Conservation (phyloP, 2,113 vertebrate species). For the Chloebia gouldiae region DNA sequence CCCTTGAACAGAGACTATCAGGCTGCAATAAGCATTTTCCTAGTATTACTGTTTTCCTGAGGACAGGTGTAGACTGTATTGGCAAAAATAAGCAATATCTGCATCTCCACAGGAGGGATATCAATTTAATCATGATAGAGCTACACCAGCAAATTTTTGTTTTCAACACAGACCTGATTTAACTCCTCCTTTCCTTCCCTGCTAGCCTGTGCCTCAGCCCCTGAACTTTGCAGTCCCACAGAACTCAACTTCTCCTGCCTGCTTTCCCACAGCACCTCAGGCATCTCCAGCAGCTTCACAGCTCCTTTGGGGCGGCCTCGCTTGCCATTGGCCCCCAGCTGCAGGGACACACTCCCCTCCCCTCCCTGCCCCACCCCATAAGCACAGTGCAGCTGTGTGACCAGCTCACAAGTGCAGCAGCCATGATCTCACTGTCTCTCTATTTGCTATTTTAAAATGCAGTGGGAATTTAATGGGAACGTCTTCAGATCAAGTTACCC, state of each 20-base stretch:
- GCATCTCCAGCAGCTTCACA: background rate
- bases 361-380: accelerated
- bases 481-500: constrained; percentile 30
- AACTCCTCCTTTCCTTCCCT: background rate
- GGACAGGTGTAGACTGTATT: background rate
- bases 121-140: background rate
- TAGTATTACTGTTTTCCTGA: background rate
- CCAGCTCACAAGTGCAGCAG: accelerated
- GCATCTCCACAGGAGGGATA: background rate
- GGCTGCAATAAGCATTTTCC: background rate
- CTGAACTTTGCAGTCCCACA: background rate
- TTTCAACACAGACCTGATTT: background rate
- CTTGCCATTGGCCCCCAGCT: accelerated
- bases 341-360: background rate
- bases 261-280: background rate
- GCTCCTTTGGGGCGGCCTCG: background rate
- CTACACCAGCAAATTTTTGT: background rate
- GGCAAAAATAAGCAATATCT: background rate
- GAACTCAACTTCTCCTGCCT: background rate
- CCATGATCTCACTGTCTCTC: constrained; percentile 49
- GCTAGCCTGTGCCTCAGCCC: background rate
- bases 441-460: constrained; percentile 50
- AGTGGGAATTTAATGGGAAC: background rate
- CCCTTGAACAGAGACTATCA: background rate
- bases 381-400: background rate